phyloP scores from a whole-genome alignment of 1,140 invertebrate genomes.

The Meloidogyne floridensis region DNA sequence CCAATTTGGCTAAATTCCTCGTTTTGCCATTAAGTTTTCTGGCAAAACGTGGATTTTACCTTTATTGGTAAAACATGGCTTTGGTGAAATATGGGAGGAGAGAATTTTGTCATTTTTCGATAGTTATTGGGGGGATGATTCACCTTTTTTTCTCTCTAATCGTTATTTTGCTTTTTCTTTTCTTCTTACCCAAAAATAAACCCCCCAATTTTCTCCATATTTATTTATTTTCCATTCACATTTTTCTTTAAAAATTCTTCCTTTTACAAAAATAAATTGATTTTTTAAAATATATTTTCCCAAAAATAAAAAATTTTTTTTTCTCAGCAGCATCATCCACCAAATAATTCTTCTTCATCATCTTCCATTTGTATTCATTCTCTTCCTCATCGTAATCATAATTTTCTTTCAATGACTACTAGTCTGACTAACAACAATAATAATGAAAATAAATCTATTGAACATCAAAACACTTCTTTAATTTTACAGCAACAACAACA shows the following conservation, averaged over 20 bases:
- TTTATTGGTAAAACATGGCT: too few relatives aligned
- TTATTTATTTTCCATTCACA: neutral
- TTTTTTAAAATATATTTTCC: constrained; percentile 1
- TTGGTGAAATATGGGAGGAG: neutral
- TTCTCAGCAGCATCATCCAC: neutral
- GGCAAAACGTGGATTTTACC: too few relatives aligned
- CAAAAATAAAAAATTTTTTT: neutral
- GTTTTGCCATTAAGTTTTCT: too few relatives aligned
- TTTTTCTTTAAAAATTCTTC: neutral
- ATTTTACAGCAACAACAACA: neutral
- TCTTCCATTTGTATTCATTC: neutral
- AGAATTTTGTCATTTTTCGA: neutral
- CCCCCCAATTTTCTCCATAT: neutral
- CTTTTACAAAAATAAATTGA: neutral
- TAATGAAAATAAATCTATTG: neutral
- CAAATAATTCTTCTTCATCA: constrained; percentile 1
- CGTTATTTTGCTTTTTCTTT: neutral
- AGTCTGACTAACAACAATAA: neutral
- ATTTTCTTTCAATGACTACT: neutral
- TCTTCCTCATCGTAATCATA: constrained; percentile 11
- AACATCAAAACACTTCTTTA: neutral
- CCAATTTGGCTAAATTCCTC: too few relatives aligned
- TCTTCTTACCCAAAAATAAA: constrained; percentile 2
- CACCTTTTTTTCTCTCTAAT: neutral
- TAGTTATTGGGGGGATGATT: neutral